These are phyloP conservation scores for Calliphora vomitoria DNA, from an alignment of 2,888 invertebrate genomes.

Conservation along the genomic window DNA sequence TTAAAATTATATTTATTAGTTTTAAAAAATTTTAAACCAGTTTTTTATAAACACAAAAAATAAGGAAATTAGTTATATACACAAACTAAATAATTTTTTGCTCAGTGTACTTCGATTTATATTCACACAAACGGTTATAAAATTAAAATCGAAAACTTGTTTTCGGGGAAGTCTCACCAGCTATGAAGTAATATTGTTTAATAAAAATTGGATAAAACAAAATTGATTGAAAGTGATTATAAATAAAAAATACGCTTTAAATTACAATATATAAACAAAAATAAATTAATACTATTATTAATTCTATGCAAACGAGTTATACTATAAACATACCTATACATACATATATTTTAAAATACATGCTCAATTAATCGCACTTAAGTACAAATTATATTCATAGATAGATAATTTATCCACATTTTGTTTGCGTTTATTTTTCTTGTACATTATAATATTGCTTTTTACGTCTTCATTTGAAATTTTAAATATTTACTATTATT, in stretches of 20 bases:
- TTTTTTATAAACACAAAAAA: too few species aligned
- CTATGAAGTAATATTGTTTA: neutral
- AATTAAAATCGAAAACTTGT: conserved; percentile 19
- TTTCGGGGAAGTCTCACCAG: conserved; percentile 1
- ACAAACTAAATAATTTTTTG: too few species aligned
- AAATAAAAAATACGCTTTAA: neutral
- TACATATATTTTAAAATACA: neutral
- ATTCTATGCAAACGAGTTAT: conserved; percentile 70
- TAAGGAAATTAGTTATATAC: too few species aligned
- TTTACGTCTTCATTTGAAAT: conserved; percentile 44
- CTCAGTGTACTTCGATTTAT: neutral
- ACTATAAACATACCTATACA: conserved; percentile 8
- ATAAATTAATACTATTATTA: neutral
- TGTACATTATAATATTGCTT: conserved; percentile 60
- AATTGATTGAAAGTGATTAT: neutral
- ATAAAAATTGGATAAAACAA: neutral
- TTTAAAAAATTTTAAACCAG: too few species aligned
- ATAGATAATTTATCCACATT: neutral
- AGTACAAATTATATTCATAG: conserved; percentile 5
- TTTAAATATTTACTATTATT: conserved; percentile 36
- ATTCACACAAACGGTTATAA: neutral
- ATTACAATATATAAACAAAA: conserved; percentile 22
- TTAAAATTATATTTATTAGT: too few species aligned
- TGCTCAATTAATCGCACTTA: neutral
- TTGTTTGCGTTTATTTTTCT: conserved; percentile 53